Percentiles rank a stretch among this genome's conserved stretches.
phyloP scores from a whole-genome alignment of 2,888 invertebrate species.

The Netelia inedita region DNA sequence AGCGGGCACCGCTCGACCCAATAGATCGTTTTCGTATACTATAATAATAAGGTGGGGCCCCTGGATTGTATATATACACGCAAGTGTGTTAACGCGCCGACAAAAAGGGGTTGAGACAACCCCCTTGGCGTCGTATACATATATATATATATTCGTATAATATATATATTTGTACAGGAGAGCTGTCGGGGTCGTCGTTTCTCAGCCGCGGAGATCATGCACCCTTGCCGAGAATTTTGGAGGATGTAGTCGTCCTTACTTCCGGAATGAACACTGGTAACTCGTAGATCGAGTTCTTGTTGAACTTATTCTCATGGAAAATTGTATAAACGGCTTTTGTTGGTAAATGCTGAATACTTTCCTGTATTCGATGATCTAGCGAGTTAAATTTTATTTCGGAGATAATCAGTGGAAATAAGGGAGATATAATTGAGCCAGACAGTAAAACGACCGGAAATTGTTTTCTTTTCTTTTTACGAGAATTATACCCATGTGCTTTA shows the following conservation, averaged over 20 bases:
- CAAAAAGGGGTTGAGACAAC: conserved; percentile 69
- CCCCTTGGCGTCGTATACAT: conserved; percentile 47
- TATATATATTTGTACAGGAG: neutral
- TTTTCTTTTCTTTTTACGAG: conserved; percentile 9
- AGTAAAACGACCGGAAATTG: conserved; percentile 24
- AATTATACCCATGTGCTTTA: neutral
- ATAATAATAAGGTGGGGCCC: conserved; percentile 60
- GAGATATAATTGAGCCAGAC: neutral
- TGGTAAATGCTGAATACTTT: neutral
- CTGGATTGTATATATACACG: conserved; percentile 27
- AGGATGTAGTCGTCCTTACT: conserved; percentile 44
- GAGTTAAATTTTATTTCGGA: neutral
- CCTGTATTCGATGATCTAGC: neutral
- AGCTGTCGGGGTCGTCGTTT: conserved; percentile 45
- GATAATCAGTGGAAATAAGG: conserved; percentile 20
- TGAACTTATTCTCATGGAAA: conserved; percentile 44
- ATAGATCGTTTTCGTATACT: conserved; percentile 76
- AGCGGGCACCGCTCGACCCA: conserved; percentile 70
- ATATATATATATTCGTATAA: neutral
- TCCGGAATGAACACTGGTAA: conserved; percentile 43
- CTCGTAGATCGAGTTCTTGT: conserved; percentile 20
- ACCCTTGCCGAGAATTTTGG: conserved; percentile 40
- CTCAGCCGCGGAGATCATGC: conserved; percentile 58
- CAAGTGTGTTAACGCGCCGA: conserved; percentile 78
- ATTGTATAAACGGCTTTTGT: conserved; percentile 19